Conservation (phyloP, 2,797 vertebrate genomes). For the Malurus splendens region DNA sequence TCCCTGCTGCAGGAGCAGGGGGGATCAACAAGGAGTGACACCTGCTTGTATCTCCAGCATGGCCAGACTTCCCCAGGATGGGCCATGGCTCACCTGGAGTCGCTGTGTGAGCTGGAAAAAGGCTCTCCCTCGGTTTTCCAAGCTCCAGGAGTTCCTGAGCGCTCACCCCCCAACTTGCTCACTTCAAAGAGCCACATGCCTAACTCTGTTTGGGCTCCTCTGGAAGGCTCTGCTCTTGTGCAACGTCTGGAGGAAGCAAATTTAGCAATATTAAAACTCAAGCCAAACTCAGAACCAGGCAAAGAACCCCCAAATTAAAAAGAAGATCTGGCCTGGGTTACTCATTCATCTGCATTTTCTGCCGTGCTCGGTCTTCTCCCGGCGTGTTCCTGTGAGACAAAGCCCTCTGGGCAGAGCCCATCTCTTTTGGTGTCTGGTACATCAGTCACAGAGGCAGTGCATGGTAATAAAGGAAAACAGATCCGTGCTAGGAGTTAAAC, state of each 20-base stretch:
- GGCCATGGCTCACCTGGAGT: not conserved
- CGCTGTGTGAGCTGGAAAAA: not conserved
- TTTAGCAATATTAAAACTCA: constrained; percentile 18
- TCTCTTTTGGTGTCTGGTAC: constrained; percentile 54
- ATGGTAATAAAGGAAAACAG: constrained; percentile 49
- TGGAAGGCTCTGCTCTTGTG: constrained; percentile 33
- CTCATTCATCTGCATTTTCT: constrained; percentile 47
- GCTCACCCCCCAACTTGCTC: not conserved
- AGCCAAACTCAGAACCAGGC: constrained; percentile 27
- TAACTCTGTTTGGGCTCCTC: constrained; percentile 1
- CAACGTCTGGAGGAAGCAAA: constrained; percentile 23
- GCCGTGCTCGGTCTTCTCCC: not conserved
- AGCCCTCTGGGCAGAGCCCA: constrained; percentile 53
- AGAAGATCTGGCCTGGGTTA: constrained; percentile 8
- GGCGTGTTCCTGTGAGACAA: constrained; percentile 22
- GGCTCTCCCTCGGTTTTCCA: not conserved
- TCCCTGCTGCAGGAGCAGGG: not conserved
- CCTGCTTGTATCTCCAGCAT: not conserved
- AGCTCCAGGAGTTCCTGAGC: not conserved
- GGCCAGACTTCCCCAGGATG: not conserved
- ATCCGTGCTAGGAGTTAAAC: constrained; percentile 51
- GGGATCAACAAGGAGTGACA: not conserved
- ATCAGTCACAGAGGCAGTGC: constrained; percentile 44
- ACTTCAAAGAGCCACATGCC: constrained; percentile 24
- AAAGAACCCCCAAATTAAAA: constrained; percentile 22